These are phyloP conservation scores for Spicauda simplicius DNA, from an alignment of 2,888 invertebrate species.

Conservation along the genomic window DNA sequence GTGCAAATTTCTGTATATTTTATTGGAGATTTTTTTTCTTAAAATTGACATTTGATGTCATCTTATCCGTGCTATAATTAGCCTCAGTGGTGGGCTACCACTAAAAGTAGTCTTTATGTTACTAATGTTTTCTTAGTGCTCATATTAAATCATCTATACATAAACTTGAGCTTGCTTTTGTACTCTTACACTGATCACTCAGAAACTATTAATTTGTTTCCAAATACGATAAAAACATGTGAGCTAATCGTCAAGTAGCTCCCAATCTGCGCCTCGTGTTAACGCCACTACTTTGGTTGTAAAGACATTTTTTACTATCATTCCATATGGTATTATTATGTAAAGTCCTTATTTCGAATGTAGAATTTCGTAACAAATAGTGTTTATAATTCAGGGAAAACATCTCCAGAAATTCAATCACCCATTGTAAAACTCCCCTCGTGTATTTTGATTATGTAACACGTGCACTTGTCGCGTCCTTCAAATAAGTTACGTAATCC, in stretches of 20 bases:
- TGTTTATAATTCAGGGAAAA: slow-evolving; percentile 51
- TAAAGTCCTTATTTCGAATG: slow-evolving; percentile 52
- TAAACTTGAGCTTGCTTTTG: no score
- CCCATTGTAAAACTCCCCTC: slow-evolving; percentile 44
- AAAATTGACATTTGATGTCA: no score
- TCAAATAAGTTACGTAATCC: slow-evolving; percentile 49
- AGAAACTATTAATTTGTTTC: no score
- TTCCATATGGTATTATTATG: slow-evolving; percentile 54
- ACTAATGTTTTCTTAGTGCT: no score
- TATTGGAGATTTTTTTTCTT: no score
- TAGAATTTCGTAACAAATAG: slow-evolving; percentile 49
- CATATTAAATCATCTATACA: no score
- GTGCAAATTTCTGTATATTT: no score
- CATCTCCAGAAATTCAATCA: slow-evolving; percentile 51
- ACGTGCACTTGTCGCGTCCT: slow-evolving; percentile 59
- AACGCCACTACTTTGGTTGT: slow-evolving; percentile 31
- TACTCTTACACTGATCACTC: no score
- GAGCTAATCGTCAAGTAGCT: background rate
- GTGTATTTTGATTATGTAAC: slow-evolving; percentile 53
- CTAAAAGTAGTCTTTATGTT: no score
- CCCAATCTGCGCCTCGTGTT: slow-evolving; percentile 20
- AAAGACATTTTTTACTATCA: slow-evolving; percentile 38
- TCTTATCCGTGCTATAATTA: no score
- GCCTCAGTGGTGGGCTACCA: no score
- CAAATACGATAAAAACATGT: background rate